Percentiles rank a stretch among this genome's conserved stretches.
phyloP scores from a whole-genome alignment of 2,888 invertebrate species.

The Pediacus dermestoides region DNA sequence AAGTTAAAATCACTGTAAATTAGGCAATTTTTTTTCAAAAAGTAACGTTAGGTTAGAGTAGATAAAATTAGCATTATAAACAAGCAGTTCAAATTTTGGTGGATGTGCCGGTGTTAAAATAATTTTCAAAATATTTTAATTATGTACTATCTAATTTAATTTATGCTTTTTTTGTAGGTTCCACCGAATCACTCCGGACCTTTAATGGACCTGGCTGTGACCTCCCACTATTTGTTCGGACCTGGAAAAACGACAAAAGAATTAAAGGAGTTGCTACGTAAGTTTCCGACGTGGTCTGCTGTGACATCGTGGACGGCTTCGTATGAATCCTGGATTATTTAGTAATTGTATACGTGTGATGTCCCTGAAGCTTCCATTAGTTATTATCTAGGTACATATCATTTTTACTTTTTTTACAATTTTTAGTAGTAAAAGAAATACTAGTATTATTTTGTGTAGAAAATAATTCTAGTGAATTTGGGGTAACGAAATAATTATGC shows the following conservation, averaged over 20 bases:
- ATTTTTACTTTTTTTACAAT: not conserved
- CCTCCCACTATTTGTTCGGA: conserved; percentile 60
- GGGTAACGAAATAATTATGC: too few relatives aligned
- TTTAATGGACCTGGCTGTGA: conserved; percentile 57
- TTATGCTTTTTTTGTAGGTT: conserved; percentile 43
- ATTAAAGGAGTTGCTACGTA: conserved; percentile 54
- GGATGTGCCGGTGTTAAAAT: too few relatives aligned
- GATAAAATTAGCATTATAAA: too few relatives aligned
- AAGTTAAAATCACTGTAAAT: not conserved
- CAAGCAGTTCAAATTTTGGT: too few relatives aligned
- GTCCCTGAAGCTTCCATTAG: not conserved
- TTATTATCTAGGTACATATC: conserved; percentile 3
- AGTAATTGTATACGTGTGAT: too few relatives aligned
- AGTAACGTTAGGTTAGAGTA: too few relatives aligned
- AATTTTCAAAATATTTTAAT: conserved; percentile 4
- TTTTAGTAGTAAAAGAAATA: not conserved
- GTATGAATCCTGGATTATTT: conserved; percentile 58
- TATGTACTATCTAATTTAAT: not conserved
- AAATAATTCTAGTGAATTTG: too few relatives aligned
- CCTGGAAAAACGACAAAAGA: conserved; percentile 52
- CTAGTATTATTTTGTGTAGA: not conserved
- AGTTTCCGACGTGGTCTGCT: conserved; percentile 64
- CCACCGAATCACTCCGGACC: conserved; percentile 47
- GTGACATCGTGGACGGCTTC: conserved; percentile 68
- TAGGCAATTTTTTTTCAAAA: not conserved